phyloP scores from a whole-genome alignment of 2,888 invertebrate genomes.

The Sinhomidia bicolor region DNA sequence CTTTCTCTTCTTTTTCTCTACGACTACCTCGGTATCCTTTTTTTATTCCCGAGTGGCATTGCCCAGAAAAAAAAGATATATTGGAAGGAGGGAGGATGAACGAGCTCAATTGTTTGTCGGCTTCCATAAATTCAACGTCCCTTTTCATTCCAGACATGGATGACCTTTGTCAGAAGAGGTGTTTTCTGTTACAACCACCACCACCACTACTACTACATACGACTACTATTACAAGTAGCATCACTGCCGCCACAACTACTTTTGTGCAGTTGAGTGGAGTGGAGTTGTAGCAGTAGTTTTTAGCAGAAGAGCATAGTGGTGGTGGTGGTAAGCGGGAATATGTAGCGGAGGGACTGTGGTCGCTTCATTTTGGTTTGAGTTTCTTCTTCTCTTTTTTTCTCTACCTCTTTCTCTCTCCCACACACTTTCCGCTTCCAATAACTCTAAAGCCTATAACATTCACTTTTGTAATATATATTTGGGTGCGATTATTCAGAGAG shows the following conservation, averaged over 20 bases:
- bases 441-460: background rate
- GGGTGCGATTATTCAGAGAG: conserved; percentile 25
- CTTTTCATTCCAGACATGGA: conserved; percentile 75
- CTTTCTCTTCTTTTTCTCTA: conserved; percentile 32
- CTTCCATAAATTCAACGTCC: conserved; percentile 72
- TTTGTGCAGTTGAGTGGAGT: conserved; percentile 26
- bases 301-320: background rate
- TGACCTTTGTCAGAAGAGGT: conserved; percentile 74
- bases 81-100: conserved; percentile 67
- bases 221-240: too few relatives aligned
- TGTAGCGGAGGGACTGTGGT: conserved; percentile 31
- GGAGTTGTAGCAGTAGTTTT: background rate
- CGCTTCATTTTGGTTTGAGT: background rate
- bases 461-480: background rate
- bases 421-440: conserved; percentile 29
- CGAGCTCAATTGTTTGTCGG: conserved; percentile 66
- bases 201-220: background rate
- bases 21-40: background rate
- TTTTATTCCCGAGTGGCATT: conserved; percentile 61
- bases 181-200: conserved; percentile 50
- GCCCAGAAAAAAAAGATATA: conserved; percentile 65
- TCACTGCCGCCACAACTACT: too few relatives aligned
- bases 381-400: background rate
- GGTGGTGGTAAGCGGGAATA: background rate
- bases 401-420: background rate